Base-by-base conservation (phyloP, 2,797 vertebrate genomes). In the Chiloscyllium punctatum region DNA sequence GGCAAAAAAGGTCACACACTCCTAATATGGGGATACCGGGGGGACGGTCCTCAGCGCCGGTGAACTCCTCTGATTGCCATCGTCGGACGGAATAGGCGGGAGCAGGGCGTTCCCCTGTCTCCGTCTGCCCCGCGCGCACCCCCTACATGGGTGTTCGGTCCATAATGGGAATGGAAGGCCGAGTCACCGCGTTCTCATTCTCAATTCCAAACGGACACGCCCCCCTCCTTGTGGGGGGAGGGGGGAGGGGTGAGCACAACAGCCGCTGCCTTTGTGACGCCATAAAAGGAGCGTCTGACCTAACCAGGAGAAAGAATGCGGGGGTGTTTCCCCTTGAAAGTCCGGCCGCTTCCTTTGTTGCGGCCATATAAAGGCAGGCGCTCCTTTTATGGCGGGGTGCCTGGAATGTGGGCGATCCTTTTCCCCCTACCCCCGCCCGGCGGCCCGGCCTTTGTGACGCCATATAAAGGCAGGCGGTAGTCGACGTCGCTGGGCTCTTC, bases 391-490 rank as follows among this genome's bases (percentile, higher is more conserved):
- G 48, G 30, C 18, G 30, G 5, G 66, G n/a, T 62, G 57, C 16
- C 0, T n/a, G 95, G 95, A 74, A 72, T 71, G 94, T 6, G 30
- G 71, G 48, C 2, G 27, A 6, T 33, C 90, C 90, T 53, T 71
- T 4, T 69, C 0, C 69, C 21, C 23, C n/a, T n/a, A 21, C 74
- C 74, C 30, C 9, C 9, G 0, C 33, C 18, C 25, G 53, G 37
- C 69, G 37, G 62, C 15, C 42, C 37, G 57, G 69, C 97, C 97
- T 97, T 97, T 98, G 97, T 96, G 96, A 97, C 97, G 97, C 97
- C 97, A 97, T 97, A 97, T 97, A 97, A n/a, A 96, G 86, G 87
- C 57, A 95, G 96, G 69, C 86, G 92, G 95, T 37, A 16, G n/a
- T 42, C 96, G 96, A 96, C 96, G 96, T 96, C 96, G 96, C 87